These are phyloP conservation scores for Polymixis lichenea DNA, from an alignment of 2,888 invertebrate species.

Conservation along the genomic window DNA sequence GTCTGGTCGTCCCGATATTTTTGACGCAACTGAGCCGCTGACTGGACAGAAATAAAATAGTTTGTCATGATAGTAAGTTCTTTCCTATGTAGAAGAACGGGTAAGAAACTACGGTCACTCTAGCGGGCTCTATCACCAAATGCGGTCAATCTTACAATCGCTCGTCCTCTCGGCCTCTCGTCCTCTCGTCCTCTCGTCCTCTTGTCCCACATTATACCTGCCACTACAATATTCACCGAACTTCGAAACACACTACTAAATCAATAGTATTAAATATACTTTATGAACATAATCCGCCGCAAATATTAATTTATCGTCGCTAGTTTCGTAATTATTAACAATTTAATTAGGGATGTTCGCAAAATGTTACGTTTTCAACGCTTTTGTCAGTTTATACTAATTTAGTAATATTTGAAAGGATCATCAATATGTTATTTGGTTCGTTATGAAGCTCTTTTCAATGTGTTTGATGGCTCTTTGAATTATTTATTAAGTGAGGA, in stretches of 20 bases:
- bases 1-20: too few relatives aligned
- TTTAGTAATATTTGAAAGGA: slow-evolving; percentile 3
- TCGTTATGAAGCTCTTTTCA: not conserved
- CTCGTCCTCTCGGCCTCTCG: not conserved
- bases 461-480: slow-evolving; percentile 6
- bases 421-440: not conserved
- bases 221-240: slow-evolving; percentile 31
- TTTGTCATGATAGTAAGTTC: too few relatives aligned
- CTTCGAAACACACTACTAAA: slow-evolving; percentile 33
- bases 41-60: too few relatives aligned
- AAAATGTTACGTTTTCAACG: slow-evolving; percentile 32
- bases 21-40: too few relatives aligned
- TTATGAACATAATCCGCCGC: slow-evolving; percentile 32
- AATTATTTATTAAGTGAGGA: slow-evolving; percentile 20
- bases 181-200: not conserved
- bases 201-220: slow-evolving; percentile 10
- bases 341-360: slow-evolving; percentile 19
- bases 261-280: slow-evolving; percentile 49
- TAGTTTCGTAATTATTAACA: slow-evolving; percentile 38
- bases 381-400: slow-evolving; percentile 6
- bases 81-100: too few relatives aligned
- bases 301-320: slow-evolving; percentile 50
- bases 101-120: too few relatives aligned
- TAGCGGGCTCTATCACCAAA: not conserved
- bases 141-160: not conserved